Evolutionary conservation across 2,113 vertebrate genomes (phyloP), one percentile per base, ranked within the genome.

Genomic region (Malurus elegans): DNA sequence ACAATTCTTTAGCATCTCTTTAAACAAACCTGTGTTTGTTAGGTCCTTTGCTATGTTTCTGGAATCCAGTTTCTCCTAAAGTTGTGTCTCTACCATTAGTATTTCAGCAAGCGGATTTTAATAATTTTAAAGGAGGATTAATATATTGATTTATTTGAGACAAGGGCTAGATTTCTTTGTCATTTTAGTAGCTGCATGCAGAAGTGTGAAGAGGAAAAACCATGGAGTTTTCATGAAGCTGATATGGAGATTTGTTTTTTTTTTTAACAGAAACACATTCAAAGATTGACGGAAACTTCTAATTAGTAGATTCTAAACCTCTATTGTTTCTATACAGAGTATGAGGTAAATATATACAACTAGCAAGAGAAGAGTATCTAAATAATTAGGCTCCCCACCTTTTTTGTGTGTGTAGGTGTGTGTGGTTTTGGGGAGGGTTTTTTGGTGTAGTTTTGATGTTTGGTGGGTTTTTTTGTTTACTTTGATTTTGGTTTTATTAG

Each of bases 241-340:
- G 34, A n/a, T 5, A 2, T 2, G 12, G n/a, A 57, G 9, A 47
- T 14, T 4, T 69, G 15, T 4, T 64, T 13, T 1, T 25, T 65
- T 38, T 79, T 73, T 28, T 10, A 58, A 9, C 6, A 48, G n/a
- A 36, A 51, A 53, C 14, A 66, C 44, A 58, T 29, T 1, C 34
- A 44, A 71, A 79, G 6, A 61, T 67, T 53, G 64, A 64, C 18
- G 32, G 10, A 42, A 72, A 89, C 42, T n/a, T 67, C 12, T 53
- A 6, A 18, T 11, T 47, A 45, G 18, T 36, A n/a, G 6, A 38
- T 10, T 70, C 15, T 38, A 51, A 79, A 13, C 11, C 4, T 10
- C 10, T 65, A 5, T 26, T 61, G 26, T 57, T 86, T 74, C 26
- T 66, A 1, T 70, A 50, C 19, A 28, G 25, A 6, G 9, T 45